These are phyloP conservation scores for Onychostruthus taczanowskii DNA, from an alignment of 2,113 vertebrate species.

Conservation along the genomic window DNA sequence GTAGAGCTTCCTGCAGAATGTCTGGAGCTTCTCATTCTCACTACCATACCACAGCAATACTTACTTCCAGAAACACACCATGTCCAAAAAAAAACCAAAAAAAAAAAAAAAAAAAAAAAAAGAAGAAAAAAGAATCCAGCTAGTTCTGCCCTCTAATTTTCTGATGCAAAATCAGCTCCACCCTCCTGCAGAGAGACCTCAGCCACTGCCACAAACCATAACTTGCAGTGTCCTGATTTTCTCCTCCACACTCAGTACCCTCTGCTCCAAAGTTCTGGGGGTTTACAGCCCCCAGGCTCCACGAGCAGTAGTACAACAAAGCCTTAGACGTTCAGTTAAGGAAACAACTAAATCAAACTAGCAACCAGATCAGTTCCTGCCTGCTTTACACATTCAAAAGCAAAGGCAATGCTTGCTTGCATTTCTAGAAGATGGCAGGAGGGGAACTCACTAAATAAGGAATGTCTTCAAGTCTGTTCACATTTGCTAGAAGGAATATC, in stretches of 20 bases:
- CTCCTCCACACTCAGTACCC: not conserved
- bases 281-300: not conserved
- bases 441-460: not conserved
- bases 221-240: not conserved
- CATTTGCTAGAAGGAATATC: not conserved
- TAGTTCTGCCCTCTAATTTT: not conserved
- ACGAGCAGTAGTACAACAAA: fast-evolving
- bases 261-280: not conserved
- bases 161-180: not conserved
- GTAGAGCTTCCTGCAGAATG: not conserved
- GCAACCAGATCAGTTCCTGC: not conserved
- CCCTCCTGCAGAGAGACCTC: not conserved
- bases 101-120: too few relatives aligned
- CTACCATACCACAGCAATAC: not conserved
- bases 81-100: too few relatives aligned
- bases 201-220: not conserved
- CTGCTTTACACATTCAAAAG: not conserved
- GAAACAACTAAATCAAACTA: not conserved
- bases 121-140: not conserved
- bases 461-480: not conserved
- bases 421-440: not conserved
- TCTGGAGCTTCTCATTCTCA: not conserved
- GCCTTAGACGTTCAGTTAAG: not conserved
- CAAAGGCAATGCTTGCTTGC: not conserved
- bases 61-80: not conserved